Evolutionary conservation across 2,888 invertebrate species (phyloP).

Genomic region (Julus scanicus): DNA sequence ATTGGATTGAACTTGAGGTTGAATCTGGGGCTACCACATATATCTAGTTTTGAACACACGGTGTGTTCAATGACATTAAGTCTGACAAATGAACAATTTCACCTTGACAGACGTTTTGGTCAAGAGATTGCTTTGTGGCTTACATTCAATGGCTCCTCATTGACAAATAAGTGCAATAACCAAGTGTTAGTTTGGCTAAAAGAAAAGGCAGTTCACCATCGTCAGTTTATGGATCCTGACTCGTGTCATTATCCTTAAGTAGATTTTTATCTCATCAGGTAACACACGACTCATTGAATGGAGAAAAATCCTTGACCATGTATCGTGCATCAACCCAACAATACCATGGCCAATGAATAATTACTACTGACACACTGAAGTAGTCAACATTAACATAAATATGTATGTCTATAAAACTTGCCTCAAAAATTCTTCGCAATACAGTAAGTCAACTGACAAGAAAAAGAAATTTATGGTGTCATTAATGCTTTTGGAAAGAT

Average conservation of each 20-base stretch:
- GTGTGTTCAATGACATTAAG: not conserved
- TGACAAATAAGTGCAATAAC: not conserved
- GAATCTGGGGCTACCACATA: not conserved
- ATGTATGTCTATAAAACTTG: not conserved
- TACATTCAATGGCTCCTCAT: not conserved
- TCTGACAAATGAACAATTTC: not conserved
- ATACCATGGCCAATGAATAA: not conserved
- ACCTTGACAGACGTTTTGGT: not conserved
- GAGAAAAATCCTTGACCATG: not conserved
- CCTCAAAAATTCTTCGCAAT: not conserved
- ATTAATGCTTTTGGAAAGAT: not conserved
- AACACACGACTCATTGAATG: not conserved
- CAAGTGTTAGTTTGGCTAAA: not conserved
- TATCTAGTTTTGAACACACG: not conserved
- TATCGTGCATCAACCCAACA: not conserved
- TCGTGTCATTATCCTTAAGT: not conserved
- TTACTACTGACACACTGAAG: not conserved
- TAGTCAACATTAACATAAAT: not conserved
- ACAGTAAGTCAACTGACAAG: not conserved
- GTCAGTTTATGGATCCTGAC: not conserved
- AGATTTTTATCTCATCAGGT: not conserved
- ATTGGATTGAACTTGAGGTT: constrained; percentile 1
- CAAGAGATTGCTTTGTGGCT: not conserved
- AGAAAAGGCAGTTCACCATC: not conserved
- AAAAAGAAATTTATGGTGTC: not conserved